Percentiles rank a stretch among this genome's conserved stretches.
Conservation (phyloP, 2,888 invertebrate species). For the Eudemis profundana region DNA sequence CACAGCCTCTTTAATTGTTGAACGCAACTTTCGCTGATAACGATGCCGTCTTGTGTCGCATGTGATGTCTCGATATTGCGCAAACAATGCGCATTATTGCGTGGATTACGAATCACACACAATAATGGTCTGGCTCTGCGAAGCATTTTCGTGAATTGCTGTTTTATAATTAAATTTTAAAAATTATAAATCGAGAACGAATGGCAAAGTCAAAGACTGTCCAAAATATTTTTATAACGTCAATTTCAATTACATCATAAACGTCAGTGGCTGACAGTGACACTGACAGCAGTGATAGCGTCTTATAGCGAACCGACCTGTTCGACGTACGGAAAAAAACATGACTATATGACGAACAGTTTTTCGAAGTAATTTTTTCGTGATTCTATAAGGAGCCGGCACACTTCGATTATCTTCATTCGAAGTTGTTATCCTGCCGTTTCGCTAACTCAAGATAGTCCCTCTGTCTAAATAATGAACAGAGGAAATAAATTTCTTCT, state of each 20-base stretch:
- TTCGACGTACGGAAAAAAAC: too few relatives aligned
- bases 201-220: background rate
- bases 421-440: too few relatives aligned
- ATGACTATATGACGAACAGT: too few relatives aligned
- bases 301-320: too few relatives aligned
- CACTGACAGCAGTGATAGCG: background rate
- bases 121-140: conserved; percentile 27
- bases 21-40: conserved; percentile 90
- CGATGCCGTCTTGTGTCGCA: conserved; percentile 59
- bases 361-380: too few relatives aligned
- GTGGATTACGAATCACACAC: conserved; percentile 10
- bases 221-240: conserved; percentile 11
- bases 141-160: conserved; percentile 28
- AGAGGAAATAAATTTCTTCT: too few relatives aligned
- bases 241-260: background rate
- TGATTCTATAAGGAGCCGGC: too few relatives aligned
- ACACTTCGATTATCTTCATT: too few relatives aligned
- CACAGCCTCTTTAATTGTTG: conserved; percentile 89
- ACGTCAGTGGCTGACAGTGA: conserved; percentile 3
- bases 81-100: conserved; percentile 54
- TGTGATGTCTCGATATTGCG: conserved; percentile 55
- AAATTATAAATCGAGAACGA: background rate
- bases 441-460: too few relatives aligned
- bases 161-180: background rate
- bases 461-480: too few relatives aligned